A percentile compares a stretch with the other conserved stretches of the same genome.
phyloP scores from a whole-genome alignment of 1,140 invertebrate genomes.

The Drosophila pachea region DNA sequence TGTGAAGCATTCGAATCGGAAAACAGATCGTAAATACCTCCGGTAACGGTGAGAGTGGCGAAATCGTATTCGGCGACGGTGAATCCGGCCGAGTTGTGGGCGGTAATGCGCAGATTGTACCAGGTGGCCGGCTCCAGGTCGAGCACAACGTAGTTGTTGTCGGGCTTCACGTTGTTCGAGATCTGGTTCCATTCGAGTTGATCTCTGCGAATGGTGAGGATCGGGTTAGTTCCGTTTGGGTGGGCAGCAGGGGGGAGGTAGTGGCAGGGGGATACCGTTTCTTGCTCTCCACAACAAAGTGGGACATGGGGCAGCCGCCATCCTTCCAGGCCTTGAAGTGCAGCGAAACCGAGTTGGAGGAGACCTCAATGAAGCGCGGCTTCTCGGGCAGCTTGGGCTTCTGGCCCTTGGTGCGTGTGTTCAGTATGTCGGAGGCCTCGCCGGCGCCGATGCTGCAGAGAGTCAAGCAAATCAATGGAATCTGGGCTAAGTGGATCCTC shows the following conservation, averaged over 20 bases:
- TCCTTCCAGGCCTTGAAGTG: slow-evolving; percentile 96
- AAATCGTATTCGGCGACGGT: slow-evolving; percentile 96
- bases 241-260: background rate
- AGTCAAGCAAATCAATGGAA: background rate
- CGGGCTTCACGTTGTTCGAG: slow-evolving; percentile 94
- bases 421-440: slow-evolving; percentile 91
- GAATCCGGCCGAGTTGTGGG: slow-evolving; percentile 97
- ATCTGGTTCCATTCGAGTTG: slow-evolving; percentile 95
- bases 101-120: slow-evolving; percentile 94
- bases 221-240: background rate
- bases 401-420: slow-evolving; percentile 91
- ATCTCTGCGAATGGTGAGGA: slow-evolving; percentile 80
- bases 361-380: slow-evolving; percentile 93
- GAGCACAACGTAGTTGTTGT: slow-evolving; percentile 92
- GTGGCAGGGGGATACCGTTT: slow-evolving; percentile 89
- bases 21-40: slow-evolving; percentile 84
- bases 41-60: slow-evolving; percentile 94
- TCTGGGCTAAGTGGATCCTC: no score
- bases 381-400: slow-evolving; percentile 94
- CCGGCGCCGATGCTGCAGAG: slow-evolving; percentile 90
- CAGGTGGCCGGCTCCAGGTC: slow-evolving; percentile 95
- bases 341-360: slow-evolving; percentile 93
- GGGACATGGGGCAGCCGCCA: slow-evolving; percentile 96
- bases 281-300: slow-evolving; percentile 97
- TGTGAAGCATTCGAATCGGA: slow-evolving; percentile 65